phyloP scores from a whole-genome alignment of 1,140 invertebrate genomes.

The Drosophila busckii region DNA sequence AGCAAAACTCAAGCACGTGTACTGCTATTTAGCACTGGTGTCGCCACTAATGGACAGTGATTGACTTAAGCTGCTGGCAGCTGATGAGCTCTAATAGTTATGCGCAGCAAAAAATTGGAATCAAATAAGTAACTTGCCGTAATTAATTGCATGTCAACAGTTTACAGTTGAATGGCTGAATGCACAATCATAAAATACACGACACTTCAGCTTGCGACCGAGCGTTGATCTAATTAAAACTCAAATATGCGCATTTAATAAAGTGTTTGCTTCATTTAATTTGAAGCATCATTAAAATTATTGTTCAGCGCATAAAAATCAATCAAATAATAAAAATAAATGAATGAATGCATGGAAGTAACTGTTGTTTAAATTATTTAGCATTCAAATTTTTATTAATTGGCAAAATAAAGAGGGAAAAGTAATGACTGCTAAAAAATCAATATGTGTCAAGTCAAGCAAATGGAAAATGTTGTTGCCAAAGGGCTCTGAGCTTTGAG shows the following conservation, averaged over 20 bases:
- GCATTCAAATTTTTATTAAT: too few relatives aligned
- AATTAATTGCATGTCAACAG: slow-evolving; percentile 59
- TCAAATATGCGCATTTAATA: slow-evolving; percentile 19
- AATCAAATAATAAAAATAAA: slow-evolving; percentile 5
- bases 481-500: too few relatives aligned
- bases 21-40: too few relatives aligned
- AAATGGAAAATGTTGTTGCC: too few relatives aligned
- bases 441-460: too few relatives aligned
- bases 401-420: too few relatives aligned
- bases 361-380: too few relatives aligned
- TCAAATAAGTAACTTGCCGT: slow-evolving; percentile 66
- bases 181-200: slow-evolving; percentile 41
- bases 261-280: slow-evolving; percentile 27
- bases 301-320: slow-evolving; percentile 11
- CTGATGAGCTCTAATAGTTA: slow-evolving; percentile 40
- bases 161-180: slow-evolving; percentile 49
- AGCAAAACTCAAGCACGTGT: too few relatives aligned
- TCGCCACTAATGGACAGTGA: slow-evolving; percentile 58
- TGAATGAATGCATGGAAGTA: too few relatives aligned
- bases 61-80: slow-evolving; percentile 59
- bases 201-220: slow-evolving; percentile 15
- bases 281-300: slow-evolving; percentile 17
- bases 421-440: too few relatives aligned
- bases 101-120: too few relatives aligned
- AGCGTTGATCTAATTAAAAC: slow-evolving; percentile 34